A percentile compares a stretch with the other conserved stretches of the same genome.
These are phyloP conservation scores for Megalopta genalis DNA, from an alignment of 1,140 invertebrate genomes.

Conservation along the genomic window DNA sequence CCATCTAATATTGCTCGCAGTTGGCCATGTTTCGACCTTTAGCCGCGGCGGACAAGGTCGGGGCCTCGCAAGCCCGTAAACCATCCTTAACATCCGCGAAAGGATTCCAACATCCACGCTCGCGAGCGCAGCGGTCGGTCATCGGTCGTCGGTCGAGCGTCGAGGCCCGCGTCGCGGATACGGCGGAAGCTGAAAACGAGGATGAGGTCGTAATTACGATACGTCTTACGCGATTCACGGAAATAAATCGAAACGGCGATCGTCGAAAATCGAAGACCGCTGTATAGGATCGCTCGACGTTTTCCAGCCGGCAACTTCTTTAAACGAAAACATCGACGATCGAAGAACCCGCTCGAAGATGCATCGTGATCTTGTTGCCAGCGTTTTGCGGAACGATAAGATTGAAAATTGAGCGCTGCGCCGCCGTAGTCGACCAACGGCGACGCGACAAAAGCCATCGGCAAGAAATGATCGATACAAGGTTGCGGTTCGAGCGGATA, in stretches of 20 bases:
- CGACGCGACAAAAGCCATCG: background rate
- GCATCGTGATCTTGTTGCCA: background rate
- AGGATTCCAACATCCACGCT: constrained; percentile 72
- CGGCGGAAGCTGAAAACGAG: constrained; percentile 36
- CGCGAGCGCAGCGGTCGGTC: constrained; percentile 46
- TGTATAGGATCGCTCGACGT: no score
- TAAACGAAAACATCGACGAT: background rate
- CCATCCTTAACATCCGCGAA: constrained; percentile 71
- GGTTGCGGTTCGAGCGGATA: constrained; percentile 17
- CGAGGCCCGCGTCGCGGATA: constrained; percentile 61
- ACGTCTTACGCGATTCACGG: no score
- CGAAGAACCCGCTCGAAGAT: background rate
- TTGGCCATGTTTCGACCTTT: constrained; percentile 65
- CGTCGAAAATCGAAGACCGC: no score
- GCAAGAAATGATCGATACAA: constrained; percentile 19
- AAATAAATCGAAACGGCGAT: no score
- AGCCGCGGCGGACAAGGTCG: constrained; percentile 70
- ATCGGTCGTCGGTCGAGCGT: constrained; percentile 1
- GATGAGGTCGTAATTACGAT: constrained; percentile 49
- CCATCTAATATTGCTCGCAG: constrained; percentile 59
- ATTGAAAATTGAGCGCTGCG: constrained; percentile 36
- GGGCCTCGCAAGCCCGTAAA: constrained; percentile 67
- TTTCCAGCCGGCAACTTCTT: background rate
- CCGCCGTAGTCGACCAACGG: background rate
- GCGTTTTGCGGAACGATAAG: background rate